phyloP scores from a whole-genome alignment of 2,888 invertebrate species.

The Hydrotaea diabolus region DNA sequence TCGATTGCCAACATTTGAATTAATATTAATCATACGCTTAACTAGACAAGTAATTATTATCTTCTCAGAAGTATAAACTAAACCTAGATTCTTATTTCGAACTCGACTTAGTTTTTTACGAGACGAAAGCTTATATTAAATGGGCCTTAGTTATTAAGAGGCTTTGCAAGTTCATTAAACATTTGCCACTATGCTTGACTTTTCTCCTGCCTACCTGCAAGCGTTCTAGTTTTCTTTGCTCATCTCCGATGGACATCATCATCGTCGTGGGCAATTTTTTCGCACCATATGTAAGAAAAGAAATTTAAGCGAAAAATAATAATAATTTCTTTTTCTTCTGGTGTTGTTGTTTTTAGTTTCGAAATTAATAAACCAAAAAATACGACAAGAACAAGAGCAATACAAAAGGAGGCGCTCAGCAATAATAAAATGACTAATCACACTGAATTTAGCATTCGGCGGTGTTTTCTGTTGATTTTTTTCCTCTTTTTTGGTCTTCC shows the following conservation, averaged over 20 bases:
- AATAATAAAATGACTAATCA: conserved; percentile 59
- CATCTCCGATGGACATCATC: conserved; percentile 6
- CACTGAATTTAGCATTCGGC: conserved; percentile 32
- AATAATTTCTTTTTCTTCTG: conserved; percentile 41
- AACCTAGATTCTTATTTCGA: no score
- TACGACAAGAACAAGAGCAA: conserved; percentile 24
- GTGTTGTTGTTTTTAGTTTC: conserved; percentile 19
- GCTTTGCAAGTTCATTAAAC: no score
- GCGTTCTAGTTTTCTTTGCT: neutral
- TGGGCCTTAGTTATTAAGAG: no score
- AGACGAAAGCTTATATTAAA: no score
- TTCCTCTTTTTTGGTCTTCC: neutral
- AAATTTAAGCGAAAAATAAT: conserved; percentile 30
- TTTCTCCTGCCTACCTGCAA: no score
- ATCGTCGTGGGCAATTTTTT: conserved; percentile 11
- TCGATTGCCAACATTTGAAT: neutral
- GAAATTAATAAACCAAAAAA: neutral
- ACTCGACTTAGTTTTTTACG: no score
- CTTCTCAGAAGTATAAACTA: no score
- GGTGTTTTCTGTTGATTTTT: neutral
- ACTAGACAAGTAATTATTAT: neutral
- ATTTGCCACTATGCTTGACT: no score
- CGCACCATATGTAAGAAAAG: conserved; percentile 1
- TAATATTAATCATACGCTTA: neutral
- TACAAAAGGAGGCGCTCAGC: conserved; percentile 3